A percentile compares a stretch with the other conserved stretches of the same genome.
Evolutionary conservation across 2,888 invertebrate genomes (phyloP).

Genomic region (Drosophila prolongata): DNA sequence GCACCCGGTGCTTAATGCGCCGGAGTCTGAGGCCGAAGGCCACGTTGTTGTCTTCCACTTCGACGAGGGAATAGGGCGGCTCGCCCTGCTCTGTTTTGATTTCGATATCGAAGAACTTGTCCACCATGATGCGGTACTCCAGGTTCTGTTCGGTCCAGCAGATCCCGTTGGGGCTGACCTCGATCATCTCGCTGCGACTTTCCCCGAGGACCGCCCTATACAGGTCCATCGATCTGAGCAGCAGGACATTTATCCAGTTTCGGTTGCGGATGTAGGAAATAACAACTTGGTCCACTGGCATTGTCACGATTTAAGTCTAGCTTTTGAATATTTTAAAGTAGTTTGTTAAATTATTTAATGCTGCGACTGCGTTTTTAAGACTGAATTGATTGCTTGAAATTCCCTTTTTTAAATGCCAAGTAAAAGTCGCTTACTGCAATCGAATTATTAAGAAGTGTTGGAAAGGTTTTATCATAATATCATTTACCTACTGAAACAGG

Average conservation of each 20-base stretch:
- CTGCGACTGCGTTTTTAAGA: not conserved
- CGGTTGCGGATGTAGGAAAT: constrained; percentile 22
- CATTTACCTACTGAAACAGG: not conserved
- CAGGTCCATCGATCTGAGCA: constrained; percentile 36
- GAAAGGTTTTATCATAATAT: not conserved
- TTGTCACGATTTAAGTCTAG: not conserved
- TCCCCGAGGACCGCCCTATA: not conserved
- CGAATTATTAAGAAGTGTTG: not conserved
- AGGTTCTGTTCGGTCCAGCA: constrained; percentile 32
- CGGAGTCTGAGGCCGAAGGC: constrained; percentile 21
- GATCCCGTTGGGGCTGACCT: constrained; percentile 31
- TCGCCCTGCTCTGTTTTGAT: not conserved
- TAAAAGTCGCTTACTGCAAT: not conserved
- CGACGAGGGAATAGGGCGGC: not conserved
- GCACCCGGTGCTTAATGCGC: not conserved
- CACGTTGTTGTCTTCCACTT: not conserved
- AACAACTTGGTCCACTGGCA: constrained; percentile 54
- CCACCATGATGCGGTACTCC: constrained; percentile 33
- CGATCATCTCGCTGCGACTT: not conserved
- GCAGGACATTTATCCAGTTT: constrained; percentile 47
- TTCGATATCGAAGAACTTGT: constrained; percentile 24
- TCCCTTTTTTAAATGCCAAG: not conserved
- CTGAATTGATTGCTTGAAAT: not conserved
- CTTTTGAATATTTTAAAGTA: too few species aligned
- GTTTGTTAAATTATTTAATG: too few species aligned